Base-by-base conservation (phyloP, 2,113 vertebrate genomes). In the Ptilonorhynchus violaceus region DNA sequence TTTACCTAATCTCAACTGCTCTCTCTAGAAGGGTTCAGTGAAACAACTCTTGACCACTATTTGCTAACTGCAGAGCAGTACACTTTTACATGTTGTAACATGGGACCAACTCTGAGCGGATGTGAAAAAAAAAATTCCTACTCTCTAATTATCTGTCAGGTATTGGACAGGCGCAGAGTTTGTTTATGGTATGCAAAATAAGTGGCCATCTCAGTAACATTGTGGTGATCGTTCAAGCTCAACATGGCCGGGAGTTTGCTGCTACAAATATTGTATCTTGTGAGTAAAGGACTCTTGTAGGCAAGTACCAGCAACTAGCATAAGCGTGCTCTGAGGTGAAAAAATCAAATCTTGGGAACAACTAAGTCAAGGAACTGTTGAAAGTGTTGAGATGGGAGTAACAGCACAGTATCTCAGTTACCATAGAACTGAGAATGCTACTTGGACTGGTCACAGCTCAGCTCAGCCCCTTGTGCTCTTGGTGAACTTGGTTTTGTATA, bases 401-500 rank as follows among this genome's bases (percentile, higher is more conserved):
- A 64, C 16, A 60, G 21, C n/a, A 15, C n/a, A 17, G 6, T 10
- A 13, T 35, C 7, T 67, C 50, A 37, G 23, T 28, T 41, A 37
- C 13, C 8, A 19, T 5, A 14, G 42, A 49, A 24, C 42, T 58
- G 15, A 41, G 75, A 66, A 30, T 15, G 24, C 25, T 41, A 4
- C 6, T 8, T 47, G 47, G 15, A 64, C 7, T 13, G 25, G 27
- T 30, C 41, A 31, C 42, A 73, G 58, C 55, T 82, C 50, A 56
- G 37, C 19, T 35, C 16, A 46, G n/a, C 37, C 37, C 13, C 21
- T n/a, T 0, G 0, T 25, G 5, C 18, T 73, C 39, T 24, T 15
- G 22, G 17, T 12, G 24, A 89, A 35, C 27, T 33, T 2, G 0
- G 22, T 76, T 42, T 18, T 19, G 6, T 3, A 0, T 31, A 8